Conservation (phyloP, 1,140 invertebrate species). For the Kradibia gibbosae region DNA sequence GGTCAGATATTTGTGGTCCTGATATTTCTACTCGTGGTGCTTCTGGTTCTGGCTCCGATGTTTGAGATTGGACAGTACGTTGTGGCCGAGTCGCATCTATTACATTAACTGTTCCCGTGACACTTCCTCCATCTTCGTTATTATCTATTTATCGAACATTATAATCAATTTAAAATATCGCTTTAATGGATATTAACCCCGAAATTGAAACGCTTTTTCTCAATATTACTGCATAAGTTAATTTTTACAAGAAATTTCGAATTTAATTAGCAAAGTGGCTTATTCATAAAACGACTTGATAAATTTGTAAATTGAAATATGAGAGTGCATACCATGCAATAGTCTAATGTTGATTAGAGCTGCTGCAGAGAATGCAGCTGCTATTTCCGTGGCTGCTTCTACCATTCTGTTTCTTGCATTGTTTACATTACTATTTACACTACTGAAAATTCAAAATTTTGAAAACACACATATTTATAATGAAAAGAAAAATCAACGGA, state of each 20-base stretch:
- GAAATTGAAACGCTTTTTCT: too few species aligned
- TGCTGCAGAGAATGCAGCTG: constrained; percentile 70
- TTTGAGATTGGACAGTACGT: not conserved
- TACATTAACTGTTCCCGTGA: constrained; percentile 16
- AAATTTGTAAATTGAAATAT: not conserved
- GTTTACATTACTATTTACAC: constrained; percentile 46
- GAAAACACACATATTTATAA: constrained; percentile 45
- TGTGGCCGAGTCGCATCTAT: constrained; percentile 27
- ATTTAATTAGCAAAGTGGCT: too few species aligned
- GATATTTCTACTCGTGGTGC: constrained; percentile 1
- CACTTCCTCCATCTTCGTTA: constrained; percentile 20
- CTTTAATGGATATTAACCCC: too few species aligned
- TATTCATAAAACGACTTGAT: too few species aligned
- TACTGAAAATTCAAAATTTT: constrained; percentile 41
- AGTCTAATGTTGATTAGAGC: constrained; percentile 61
- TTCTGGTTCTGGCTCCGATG: not conserved
- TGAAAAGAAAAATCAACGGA: not conserved
- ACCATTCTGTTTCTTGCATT: constrained; percentile 54
- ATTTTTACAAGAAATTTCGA: not conserved
- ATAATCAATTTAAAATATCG: not conserved
- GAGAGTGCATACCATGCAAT: constrained; percentile 30
- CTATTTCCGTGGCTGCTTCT: constrained; percentile 68
- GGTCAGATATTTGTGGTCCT: constrained; percentile 7
- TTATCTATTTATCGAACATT: not conserved
- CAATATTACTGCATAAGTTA: not conserved